Base-by-base conservation (phyloP, 2,888 invertebrate genomes). In the Capitulum mitella region DNA sequence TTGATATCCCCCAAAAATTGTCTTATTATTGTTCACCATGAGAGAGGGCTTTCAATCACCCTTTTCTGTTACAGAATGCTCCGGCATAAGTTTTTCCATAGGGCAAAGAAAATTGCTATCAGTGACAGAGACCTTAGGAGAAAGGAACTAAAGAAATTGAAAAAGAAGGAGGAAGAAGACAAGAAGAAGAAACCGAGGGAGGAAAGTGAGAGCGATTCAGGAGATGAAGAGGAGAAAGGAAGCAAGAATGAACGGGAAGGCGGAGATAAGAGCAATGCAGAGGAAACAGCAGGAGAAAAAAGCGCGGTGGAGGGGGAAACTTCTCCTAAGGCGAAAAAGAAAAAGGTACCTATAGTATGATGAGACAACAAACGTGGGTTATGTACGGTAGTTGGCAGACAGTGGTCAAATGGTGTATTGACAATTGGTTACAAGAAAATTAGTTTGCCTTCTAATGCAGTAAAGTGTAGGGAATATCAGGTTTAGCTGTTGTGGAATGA, bases 21-120 rank as follows among this genome's bases (percentile, higher is more conserved):
- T n/a, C n/a, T n/a, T n/a, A n/a, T n/a, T n/a, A n/a, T n/a, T n/a
- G n/a, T n/a, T n/a, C n/a, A n/a, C n/a, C n/a, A n/a, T n/a, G n/a
- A n/a, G n/a, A n/a, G n/a, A n/a, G n/a, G n/a, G n/a, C n/a, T n/a
- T n/a, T n/a, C n/a, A n/a, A n/a, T n/a, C n/a, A n/a, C n/a, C n/a
- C n/a, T n/a, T n/a, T n/a, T n/a, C n/a, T n/a, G n/a, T 32, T 3
- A 12, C 81, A 89, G 88, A 79, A 93, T 98, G 93, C 86, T 98
- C 82, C 89, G 92, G 84, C 96, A 97, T 88, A 97, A 96, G 86
- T 91, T 98, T 85, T 98, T 95, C 87, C 98, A 98, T 87, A 91
- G 98, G 83, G 98, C 97, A 82, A 92, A 93, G 84, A 95, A 95
- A 88, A 91, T 92, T 34, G 91, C 92, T 34, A 91, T 92, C 10